Percentiles rank a stretch among this genome's conserved stretches.
Conservation (phyloP, 1,140 invertebrate species). For the Bicyclus anynana region DNA sequence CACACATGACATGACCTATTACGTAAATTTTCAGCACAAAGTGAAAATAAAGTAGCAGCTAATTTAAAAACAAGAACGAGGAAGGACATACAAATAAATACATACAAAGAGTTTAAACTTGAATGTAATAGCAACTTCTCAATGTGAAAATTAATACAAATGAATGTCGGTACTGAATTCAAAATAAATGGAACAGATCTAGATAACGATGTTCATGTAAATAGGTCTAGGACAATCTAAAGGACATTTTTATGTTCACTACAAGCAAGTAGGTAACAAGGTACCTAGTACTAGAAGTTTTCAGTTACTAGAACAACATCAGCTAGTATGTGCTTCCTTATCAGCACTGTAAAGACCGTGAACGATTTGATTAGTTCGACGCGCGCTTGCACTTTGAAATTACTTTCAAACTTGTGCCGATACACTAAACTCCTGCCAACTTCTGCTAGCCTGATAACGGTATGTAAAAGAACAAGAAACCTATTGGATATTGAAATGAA, state of each 20-base stretch:
- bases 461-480: slow-evolving; percentile 15
- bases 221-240: neutral
- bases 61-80: no score
- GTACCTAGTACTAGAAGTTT: neutral
- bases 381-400: slow-evolving; percentile 70
- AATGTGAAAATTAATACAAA: neutral
- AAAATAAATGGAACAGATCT: neutral
- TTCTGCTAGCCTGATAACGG: slow-evolving; percentile 43
- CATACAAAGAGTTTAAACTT: no score
- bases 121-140: neutral
- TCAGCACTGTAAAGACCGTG: slow-evolving; percentile 65
- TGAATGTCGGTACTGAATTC: neutral
- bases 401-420: slow-evolving; percentile 66
- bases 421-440: slow-evolving; percentile 47
- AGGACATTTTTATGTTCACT: neutral
- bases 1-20: no score
- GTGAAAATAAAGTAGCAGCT: no score
- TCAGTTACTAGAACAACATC: slow-evolving; percentile 48
- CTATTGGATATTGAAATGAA: no score
- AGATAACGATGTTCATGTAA: slow-evolving; percentile 4
- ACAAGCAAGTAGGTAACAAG: neutral
- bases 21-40: no score
- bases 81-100: no score
- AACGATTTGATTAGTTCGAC: slow-evolving; percentile 73
- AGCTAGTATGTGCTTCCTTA: slow-evolving; percentile 39